These are phyloP conservation scores for Nineta flava DNA, from an alignment of 2,888 invertebrate species.

Conservation along the genomic window DNA sequence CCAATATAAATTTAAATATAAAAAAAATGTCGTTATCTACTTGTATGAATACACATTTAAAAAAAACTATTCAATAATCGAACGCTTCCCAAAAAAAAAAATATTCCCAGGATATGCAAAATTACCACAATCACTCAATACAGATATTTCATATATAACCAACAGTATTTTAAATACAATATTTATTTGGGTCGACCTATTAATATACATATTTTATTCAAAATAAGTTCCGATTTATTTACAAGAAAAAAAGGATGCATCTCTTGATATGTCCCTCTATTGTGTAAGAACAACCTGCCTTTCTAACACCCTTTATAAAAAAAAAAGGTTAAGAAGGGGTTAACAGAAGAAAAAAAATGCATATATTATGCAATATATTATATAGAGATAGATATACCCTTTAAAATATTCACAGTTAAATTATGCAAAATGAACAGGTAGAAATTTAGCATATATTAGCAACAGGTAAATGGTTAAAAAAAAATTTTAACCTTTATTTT, in stretches of 20 bases:
- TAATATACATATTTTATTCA: conserved; percentile 6
- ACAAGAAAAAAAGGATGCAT: neutral
- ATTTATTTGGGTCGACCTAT: neutral
- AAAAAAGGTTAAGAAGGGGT: neutral
- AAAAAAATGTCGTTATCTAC: neutral
- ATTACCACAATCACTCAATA: neutral
- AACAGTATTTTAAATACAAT: no score
- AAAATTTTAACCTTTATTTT: conserved; percentile 2
- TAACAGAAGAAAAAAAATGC: neutral
- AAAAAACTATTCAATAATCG: conserved; percentile 6
- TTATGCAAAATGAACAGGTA: conserved; percentile 7
- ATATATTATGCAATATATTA: neutral
- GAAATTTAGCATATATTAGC: conserved; percentile 7
- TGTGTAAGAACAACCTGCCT: neutral
- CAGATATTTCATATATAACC: neutral
- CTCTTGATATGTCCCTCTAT: neutral
- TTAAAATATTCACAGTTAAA: neutral
- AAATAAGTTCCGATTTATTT: neutral
- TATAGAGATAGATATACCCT: no score
- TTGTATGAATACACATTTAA: neutral
- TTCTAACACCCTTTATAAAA: neutral
- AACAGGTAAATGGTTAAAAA: conserved; percentile 4
- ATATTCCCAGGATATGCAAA: conserved; percentile 5
- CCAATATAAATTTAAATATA: neutral
- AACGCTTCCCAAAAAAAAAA: neutral